phyloP scores from a whole-genome alignment of 2,888 invertebrate species.

The Elegia similella region DNA sequence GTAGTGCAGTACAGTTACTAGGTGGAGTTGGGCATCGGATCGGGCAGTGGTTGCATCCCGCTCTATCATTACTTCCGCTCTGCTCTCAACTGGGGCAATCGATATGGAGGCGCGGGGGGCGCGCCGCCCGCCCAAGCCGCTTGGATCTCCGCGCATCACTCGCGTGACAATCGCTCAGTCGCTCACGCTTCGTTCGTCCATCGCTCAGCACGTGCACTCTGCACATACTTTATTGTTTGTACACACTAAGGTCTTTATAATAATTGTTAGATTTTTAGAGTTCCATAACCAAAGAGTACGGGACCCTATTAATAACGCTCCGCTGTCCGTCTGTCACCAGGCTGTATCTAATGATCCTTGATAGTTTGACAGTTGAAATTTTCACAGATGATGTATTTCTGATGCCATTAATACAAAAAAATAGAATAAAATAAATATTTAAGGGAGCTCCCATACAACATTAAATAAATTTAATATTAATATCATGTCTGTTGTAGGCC shows the following conservation, averaged over 20 bases:
- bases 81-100: slow-evolving; percentile 85
- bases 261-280: no score
- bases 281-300: no score
- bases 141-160: slow-evolving; percentile 68
- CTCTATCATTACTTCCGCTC: slow-evolving; percentile 80
- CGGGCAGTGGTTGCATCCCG: slow-evolving; percentile 79
- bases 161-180: slow-evolving; percentile 76
- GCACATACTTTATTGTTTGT: slow-evolving; percentile 6
- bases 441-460: no score
- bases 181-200: slow-evolving; percentile 58
- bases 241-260: background rate
- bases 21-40: slow-evolving; percentile 66
- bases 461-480: no score
- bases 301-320: no score
- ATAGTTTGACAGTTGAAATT: no score
- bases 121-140: slow-evolving; percentile 45
- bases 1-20: slow-evolving; percentile 71
- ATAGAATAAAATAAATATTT: no score
- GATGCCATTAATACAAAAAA: no score
- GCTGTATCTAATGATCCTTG: no score
- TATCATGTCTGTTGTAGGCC: no score
- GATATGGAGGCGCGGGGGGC: slow-evolving; percentile 67
- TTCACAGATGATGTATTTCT: no score
- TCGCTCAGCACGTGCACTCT: slow-evolving; percentile 27
- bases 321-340: no score